Conservation (phyloP, 92 coral and sea anemone genomes). For the Parazoanthus atlanticus region DNA sequence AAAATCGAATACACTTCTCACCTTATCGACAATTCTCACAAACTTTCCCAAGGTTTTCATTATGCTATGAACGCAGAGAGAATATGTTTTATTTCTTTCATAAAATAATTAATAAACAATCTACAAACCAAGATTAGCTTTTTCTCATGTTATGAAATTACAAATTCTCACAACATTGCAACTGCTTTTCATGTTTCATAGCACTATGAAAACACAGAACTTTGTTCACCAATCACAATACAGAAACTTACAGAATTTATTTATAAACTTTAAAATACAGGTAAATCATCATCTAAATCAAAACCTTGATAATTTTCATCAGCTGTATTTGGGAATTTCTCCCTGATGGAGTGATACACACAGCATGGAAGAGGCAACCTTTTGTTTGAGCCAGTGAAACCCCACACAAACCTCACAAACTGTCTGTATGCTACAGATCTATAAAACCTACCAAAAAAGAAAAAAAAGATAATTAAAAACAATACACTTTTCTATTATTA, state of each 20-base stretch:
- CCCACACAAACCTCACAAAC: too few relatives aligned
- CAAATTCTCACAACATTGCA: slow-evolving; percentile 14
- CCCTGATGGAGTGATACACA: neutral
- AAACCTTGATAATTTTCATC: slow-evolving; percentile 24
- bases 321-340: slow-evolving; percentile 13
- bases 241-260: slow-evolving; percentile 5
- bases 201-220: slow-evolving; percentile 10
- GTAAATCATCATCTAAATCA: slow-evolving; percentile 20
- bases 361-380: too few relatives aligned
- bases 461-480: neutral
- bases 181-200: slow-evolving; percentile 20
- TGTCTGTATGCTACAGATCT: neutral
- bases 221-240: slow-evolving; percentile 24
- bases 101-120: slow-evolving; percentile 2
- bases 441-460: neutral
- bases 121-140: slow-evolving; percentile 4
- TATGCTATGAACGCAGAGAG: slow-evolving; percentile 20
- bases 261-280: slow-evolving; percentile 12
- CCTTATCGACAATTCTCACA: slow-evolving; percentile 12
- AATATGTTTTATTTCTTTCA: slow-evolving; percentile 13
- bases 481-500: slow-evolving; percentile 4
- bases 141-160: slow-evolving; percentile 8
- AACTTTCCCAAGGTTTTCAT: slow-evolving; percentile 26
- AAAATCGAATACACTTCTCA: neutral
- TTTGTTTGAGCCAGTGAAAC: too few relatives aligned